These are phyloP conservation scores for Phymanthus crucifer DNA, from an alignment of 92 coral and sea anemone genomes.

Conservation along the genomic window DNA sequence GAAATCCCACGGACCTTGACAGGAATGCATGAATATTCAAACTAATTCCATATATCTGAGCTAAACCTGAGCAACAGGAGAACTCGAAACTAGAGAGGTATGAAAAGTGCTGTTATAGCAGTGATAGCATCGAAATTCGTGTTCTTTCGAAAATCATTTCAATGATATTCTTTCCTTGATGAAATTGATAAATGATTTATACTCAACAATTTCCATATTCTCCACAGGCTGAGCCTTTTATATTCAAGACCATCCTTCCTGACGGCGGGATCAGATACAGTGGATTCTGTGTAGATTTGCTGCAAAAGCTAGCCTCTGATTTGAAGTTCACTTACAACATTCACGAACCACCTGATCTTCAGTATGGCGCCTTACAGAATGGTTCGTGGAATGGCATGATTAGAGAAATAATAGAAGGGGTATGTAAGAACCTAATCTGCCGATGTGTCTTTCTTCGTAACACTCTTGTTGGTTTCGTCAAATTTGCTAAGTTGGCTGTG, in stretches of 20 bases:
- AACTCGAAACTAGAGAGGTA: no score
- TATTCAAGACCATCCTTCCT: conserved; percentile 8
- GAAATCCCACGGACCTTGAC: no score
- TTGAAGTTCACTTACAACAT: conserved; percentile 68
- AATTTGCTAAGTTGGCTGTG: no score
- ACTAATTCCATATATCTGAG: no score
- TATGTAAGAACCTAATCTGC: conserved; percentile 1
- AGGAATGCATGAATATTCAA: no score
- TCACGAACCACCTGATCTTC: conserved; percentile 51
- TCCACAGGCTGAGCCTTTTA: conserved; percentile 44
- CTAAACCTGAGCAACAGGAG: no score
- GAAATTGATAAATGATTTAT: conserved; percentile 22
- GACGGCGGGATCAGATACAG: conserved; percentile 37
- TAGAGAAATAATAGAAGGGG: conserved; percentile 54
- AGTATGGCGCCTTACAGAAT: conserved; percentile 51
- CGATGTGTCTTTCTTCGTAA: no score
- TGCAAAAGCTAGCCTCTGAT: conserved; percentile 52
- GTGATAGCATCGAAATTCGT: no score
- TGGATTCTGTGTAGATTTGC: conserved; percentile 71
- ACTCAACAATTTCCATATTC: conserved; percentile 22
- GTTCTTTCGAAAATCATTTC: no score
- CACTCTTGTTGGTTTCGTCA: no score
- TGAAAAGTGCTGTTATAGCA: no score
- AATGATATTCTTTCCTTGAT: no score
- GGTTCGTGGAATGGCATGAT: conserved; percentile 78